A percentile compares a stretch with the other conserved stretches of the same genome.
phyloP scores from a whole-genome alignment of 1,140 invertebrate genomes.

The Ostrea edulis region DNA sequence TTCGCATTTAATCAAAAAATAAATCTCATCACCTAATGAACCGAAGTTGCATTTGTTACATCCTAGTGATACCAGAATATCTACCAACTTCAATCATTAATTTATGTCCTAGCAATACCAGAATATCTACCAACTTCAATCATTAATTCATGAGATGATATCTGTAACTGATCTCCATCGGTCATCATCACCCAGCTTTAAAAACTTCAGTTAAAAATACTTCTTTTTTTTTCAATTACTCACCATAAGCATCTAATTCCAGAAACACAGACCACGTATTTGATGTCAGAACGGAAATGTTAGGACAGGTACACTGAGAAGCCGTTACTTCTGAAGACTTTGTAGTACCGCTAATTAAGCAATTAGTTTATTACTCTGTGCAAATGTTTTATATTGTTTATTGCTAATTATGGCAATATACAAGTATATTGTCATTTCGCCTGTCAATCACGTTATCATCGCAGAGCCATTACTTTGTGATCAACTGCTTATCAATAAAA shows the following conservation, averaged over 20 bases:
- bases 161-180: too few species aligned
- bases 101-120: too few species aligned
- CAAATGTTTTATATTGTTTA: not conserved
- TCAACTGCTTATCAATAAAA: slow-evolving; percentile 18
- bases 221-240: not conserved
- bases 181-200: not conserved
- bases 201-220: not conserved
- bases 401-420: not conserved
- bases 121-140: too few species aligned
- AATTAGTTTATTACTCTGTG: slow-evolving; percentile 7
- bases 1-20: too few species aligned
- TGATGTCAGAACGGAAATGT: not conserved
- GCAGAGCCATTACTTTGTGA: not conserved
- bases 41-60: too few species aligned
- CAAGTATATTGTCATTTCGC: slow-evolving; percentile 17
- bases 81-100: too few species aligned
- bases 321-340: not conserved
- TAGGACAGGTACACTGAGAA: not conserved
- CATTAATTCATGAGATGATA: too few species aligned
- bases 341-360: slow-evolving; percentile 28
- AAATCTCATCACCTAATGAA: too few species aligned
- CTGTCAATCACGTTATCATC: slow-evolving; percentile 17
- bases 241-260: slow-evolving; percentile 14
- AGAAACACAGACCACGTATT: not conserved
- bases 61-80: too few species aligned